These are phyloP conservation scores for Andrena cerasifolii DNA, from an alignment of 1,140 invertebrate genomes.

Conservation along the genomic window DNA sequence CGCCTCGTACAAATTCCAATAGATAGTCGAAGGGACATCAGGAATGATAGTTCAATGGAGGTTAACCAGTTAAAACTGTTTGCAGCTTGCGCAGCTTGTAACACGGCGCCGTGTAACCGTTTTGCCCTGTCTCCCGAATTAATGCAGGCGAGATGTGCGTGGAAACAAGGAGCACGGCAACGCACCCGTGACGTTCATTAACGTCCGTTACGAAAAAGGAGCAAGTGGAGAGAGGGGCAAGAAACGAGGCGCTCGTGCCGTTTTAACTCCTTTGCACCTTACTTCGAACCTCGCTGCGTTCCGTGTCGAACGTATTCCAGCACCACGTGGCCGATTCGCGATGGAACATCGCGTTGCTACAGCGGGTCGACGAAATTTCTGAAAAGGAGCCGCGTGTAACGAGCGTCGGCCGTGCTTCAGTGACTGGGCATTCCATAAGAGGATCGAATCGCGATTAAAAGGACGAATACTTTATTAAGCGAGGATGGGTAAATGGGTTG, in stretches of 20 bases:
- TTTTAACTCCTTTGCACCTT: background rate
- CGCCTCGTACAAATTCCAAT: too few relatives aligned
- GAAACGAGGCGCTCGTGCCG: background rate
- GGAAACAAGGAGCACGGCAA: background rate
- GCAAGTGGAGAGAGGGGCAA: background rate
- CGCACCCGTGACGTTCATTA: conserved; percentile 4
- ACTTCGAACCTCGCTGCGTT: background rate
- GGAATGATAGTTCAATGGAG: too few relatives aligned
- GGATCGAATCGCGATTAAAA: background rate
- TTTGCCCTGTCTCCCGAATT: background rate
- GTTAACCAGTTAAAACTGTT: too few relatives aligned
- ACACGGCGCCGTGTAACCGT: too few relatives aligned
- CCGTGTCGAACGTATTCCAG: background rate
- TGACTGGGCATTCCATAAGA: background rate
- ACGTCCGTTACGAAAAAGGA: background rate
- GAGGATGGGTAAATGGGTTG: background rate
- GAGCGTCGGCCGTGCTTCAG: background rate
- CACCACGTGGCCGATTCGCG: background rate
- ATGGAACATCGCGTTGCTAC: background rate
- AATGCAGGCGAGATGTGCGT: background rate
- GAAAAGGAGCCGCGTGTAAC: background rate
- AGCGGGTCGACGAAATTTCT: background rate
- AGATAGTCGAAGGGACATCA: too few relatives aligned
- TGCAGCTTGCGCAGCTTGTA: too few relatives aligned
- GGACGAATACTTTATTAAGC: background rate